Conservation (phyloP, 2,888 invertebrate species). For the Drosophila niveifrons region DNA sequence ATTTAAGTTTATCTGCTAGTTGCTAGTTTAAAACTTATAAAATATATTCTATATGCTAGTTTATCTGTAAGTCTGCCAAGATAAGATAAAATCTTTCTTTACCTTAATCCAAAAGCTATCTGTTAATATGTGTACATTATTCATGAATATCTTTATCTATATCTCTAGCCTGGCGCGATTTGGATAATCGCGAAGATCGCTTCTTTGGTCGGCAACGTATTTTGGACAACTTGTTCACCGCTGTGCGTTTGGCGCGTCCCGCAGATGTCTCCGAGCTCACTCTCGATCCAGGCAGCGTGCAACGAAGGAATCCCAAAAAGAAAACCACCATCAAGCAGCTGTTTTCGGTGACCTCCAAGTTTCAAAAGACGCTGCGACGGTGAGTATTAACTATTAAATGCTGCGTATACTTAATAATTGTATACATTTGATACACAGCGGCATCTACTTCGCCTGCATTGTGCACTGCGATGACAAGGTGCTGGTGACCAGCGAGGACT, state of each 20-base stretch:
- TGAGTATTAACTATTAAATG: slow-evolving; percentile 72
- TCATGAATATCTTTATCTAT: not conserved
- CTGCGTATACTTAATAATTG: not conserved
- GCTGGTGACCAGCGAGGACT: slow-evolving; percentile 98
- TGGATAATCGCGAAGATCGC: slow-evolving; percentile 89
- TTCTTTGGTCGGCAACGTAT: slow-evolving; percentile 90
- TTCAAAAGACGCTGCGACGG: slow-evolving; percentile 96
- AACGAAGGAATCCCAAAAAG: slow-evolving; percentile 92
- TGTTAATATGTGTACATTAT: not conserved
- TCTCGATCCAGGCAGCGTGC: slow-evolving; percentile 88
- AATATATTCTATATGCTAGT: too few relatives aligned
- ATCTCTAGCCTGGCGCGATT: slow-evolving; percentile 93
- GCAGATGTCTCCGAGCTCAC: slow-evolving; percentile 89
- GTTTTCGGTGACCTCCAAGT: slow-evolving; percentile 98
- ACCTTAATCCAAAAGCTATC: not conserved
- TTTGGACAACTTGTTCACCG: slow-evolving; percentile 90
- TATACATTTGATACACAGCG: slow-evolving; percentile 88
- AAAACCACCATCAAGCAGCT: slow-evolving; percentile 96
- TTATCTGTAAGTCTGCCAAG: too few relatives aligned
- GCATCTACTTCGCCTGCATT: slow-evolving; percentile 96
- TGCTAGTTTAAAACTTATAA: too few relatives aligned
- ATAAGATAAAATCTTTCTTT: too few relatives aligned
- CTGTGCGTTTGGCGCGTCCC: slow-evolving; percentile 88
- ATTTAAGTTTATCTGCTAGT: too few relatives aligned
- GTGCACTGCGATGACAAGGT: slow-evolving; percentile 98